These are phyloP conservation scores for Drosophila auraria DNA, from an alignment of 1,140 invertebrate species.

Conservation along the genomic window DNA sequence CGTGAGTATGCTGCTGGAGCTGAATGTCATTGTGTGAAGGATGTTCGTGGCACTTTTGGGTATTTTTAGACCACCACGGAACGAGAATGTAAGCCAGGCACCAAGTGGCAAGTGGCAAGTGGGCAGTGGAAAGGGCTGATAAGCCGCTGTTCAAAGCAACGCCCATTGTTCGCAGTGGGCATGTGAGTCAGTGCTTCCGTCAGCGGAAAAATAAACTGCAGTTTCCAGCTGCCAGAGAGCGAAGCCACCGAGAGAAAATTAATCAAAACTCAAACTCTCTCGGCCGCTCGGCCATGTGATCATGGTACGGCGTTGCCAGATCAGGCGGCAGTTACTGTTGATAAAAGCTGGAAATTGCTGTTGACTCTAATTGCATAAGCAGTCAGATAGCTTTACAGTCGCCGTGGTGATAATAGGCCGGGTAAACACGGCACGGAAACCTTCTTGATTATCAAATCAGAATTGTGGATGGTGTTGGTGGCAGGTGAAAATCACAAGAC, in stretches of 20 bases:
- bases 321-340: conserved; percentile 10
- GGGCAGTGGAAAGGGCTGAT: conserved; percentile 38
- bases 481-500: conserved; percentile 70
- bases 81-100: conserved; percentile 32
- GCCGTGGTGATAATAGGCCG: conserved; percentile 49
- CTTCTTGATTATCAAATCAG: conserved; percentile 18
- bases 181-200: conserved; percentile 25
- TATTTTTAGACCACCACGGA: conserved; percentile 41
- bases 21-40: conserved; percentile 59
- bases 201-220: conserved; percentile 36
- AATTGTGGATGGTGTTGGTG: background rate
- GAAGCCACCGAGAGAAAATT: background rate
- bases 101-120: conserved; percentile 11
- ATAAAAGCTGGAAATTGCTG: conserved; percentile 46
- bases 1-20: conserved; percentile 24
- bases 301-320: conserved; percentile 41
- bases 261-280: conserved; percentile 25
- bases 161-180: conserved; percentile 41
- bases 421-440: conserved; percentile 57
- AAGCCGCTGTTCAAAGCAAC: conserved; percentile 46
- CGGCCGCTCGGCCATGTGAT: conserved; percentile 41
- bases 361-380: conserved; percentile 69
- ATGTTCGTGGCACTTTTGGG: conserved; percentile 46
- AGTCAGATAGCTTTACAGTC: conserved; percentile 47
- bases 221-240: conserved; percentile 21